Conservation (phyloP, 2,113 vertebrate genomes). For the Anolis sagrei region DNA sequence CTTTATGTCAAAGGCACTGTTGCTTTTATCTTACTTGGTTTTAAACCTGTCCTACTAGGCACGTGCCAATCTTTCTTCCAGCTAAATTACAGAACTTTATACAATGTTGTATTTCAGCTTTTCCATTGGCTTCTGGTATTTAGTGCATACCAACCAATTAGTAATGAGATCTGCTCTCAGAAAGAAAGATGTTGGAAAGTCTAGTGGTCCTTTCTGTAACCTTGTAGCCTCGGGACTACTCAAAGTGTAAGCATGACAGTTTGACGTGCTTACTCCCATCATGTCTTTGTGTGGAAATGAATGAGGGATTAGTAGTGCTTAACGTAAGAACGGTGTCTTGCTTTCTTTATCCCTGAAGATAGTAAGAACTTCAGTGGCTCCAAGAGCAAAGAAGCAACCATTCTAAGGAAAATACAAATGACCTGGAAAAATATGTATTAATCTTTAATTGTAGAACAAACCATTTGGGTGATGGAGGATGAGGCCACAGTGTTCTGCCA, state of each 20-base stretch:
- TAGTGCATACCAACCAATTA: not conserved
- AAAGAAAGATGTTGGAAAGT: not conserved
- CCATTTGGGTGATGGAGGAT: not conserved
- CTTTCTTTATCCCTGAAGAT: not conserved
- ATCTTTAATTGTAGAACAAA: not conserved
- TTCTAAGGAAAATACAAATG: not conserved
- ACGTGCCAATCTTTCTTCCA: not conserved
- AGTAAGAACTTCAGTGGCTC: not conserved
- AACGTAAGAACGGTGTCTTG: not conserved
- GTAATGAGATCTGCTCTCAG: not conserved
- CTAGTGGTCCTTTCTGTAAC: slow-evolving; percentile 8
- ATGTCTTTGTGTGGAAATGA: not conserved
- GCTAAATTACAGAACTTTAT: not conserved
- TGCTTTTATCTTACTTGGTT: not conserved
- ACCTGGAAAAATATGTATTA: not conserved
- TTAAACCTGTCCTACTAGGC: not conserved
- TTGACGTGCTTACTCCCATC: slow-evolving; percentile 1
- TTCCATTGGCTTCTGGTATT: not conserved
- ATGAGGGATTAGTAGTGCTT: not conserved
- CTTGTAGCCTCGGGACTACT: not conserved
- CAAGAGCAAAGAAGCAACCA: not conserved
- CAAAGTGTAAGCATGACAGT: not conserved
- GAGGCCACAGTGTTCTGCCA: not conserved
- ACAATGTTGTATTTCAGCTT: not conserved
- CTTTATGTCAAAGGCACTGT: not conserved